These are phyloP conservation scores for Crax fasciolata DNA, from an alignment of 2,797 vertebrate genomes.

Conservation along the genomic window DNA sequence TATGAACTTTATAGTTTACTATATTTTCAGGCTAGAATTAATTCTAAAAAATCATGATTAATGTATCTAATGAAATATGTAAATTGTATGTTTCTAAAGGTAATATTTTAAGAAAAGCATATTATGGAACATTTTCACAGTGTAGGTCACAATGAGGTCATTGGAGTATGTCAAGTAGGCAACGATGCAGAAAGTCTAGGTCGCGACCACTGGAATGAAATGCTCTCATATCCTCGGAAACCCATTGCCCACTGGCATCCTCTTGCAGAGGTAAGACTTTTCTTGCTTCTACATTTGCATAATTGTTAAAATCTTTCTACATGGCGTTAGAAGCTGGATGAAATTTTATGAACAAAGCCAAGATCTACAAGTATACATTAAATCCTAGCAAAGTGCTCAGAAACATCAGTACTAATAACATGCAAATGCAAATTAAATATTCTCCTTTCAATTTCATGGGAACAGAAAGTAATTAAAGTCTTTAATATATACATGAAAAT, in stretches of 20 bases:
- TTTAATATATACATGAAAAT: not conserved
- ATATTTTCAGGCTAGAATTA: not conserved
- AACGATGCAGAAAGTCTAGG: conserved; percentile 94
- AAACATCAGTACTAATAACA: not conserved
- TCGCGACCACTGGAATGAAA: conserved; percentile 98
- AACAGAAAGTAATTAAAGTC: conserved; percentile 13
- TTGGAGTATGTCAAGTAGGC: conserved; percentile 97
- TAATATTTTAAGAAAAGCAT: conserved; percentile 82
- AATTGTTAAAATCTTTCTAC: not conserved
- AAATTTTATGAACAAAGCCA: not conserved
- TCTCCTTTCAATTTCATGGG: conserved; percentile 25
- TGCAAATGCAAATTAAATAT: not conserved
- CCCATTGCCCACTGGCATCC: conserved; percentile 99
- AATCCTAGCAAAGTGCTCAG: conserved; percentile 5
- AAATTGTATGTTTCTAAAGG: not conserved
- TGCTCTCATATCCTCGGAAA: conserved; percentile 97
- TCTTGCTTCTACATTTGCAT: not conserved
- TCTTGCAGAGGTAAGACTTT: conserved; percentile 92
- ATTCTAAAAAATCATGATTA: not conserved
- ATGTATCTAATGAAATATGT: not conserved
- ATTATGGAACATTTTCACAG: conserved; percentile 89
- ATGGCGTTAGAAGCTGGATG: not conserved
- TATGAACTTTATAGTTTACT: rapidly evolving
- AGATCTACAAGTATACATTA: not conserved
- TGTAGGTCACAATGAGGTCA: conserved; percentile 99